phyloP scores from a whole-genome alignment of 2,888 invertebrate species.

The Dascillus cervinus region DNA sequence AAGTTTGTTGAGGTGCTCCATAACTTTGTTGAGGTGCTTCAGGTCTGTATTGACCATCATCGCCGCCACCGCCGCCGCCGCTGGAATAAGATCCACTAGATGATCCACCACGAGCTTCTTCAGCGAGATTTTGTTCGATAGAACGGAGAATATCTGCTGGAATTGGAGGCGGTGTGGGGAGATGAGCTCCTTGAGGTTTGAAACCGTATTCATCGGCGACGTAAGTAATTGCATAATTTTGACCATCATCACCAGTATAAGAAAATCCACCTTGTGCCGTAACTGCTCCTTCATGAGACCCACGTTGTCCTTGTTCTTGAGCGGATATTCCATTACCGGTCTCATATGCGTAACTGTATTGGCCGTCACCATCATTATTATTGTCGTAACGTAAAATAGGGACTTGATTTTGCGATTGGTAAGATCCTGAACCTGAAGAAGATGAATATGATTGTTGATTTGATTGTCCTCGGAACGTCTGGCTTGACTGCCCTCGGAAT shows the following conservation, averaged over 20 bases:
- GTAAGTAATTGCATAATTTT: conserved; percentile 23
- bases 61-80: conserved; percentile 25
- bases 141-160: conserved; percentile 47
- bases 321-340: conserved; percentile 24
- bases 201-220: conserved; percentile 31
- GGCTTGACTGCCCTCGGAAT: conserved; percentile 17
- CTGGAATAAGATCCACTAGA: conserved; percentile 10
- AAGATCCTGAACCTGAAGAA: conserved; percentile 4
- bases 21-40: conserved; percentile 5
- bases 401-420: conserved; percentile 6
- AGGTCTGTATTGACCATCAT: conserved; percentile 26
- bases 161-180: conserved; percentile 54
- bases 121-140: conserved; percentile 16
- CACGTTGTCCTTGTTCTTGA: conserved; percentile 28
- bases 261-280: conserved; percentile 30
- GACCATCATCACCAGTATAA: conserved; percentile 32
- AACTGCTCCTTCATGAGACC: conserved; percentile 18
- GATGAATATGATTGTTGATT: conserved; percentile 5
- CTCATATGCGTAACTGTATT: conserved; percentile 25
- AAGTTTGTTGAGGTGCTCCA: conserved; percentile 4
- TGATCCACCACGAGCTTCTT: conserved; percentile 23
- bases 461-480: background rate
- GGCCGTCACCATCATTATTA: conserved; percentile 24
- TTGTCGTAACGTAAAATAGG: conserved; percentile 25
- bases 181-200: conserved; percentile 27